These are phyloP conservation scores for Empis livida DNA, from an alignment of 2,888 invertebrate species.

Conservation along the genomic window DNA sequence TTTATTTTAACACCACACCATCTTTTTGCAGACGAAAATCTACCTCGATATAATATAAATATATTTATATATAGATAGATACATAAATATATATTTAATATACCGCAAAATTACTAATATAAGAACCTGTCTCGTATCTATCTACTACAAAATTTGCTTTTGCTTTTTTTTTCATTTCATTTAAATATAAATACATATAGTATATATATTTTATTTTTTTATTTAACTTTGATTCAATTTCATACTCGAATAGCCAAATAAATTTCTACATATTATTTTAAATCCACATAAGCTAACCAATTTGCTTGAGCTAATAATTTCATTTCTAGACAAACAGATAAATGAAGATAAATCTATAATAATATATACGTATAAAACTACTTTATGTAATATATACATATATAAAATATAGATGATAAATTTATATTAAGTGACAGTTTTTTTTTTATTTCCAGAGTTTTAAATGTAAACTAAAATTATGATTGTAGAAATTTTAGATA, in stretches of 20 bases:
- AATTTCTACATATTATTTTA: neutral
- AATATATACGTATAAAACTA: neutral
- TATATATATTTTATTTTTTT: neutral
- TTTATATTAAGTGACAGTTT: too few relatives aligned
- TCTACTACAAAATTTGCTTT: too few relatives aligned
- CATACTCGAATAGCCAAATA: slow-evolving; percentile 1
- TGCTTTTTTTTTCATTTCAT: too few relatives aligned
- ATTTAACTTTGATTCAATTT: neutral
- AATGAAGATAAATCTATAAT: neutral
- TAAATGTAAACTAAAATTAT: too few relatives aligned
- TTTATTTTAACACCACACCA: too few relatives aligned
- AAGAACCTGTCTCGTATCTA: neutral
- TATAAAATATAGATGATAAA: too few relatives aligned
- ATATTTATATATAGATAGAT: neutral
- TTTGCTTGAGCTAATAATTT: neutral
- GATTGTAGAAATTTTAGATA: too few relatives aligned
- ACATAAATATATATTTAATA: too few relatives aligned
- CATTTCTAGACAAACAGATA: neutral
- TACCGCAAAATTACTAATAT: neutral
- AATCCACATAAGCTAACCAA: neutral
- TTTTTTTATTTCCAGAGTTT: too few relatives aligned
- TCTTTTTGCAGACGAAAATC: too few relatives aligned
- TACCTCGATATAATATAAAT: neutral
- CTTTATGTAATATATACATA: too few relatives aligned
- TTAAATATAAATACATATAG: neutral